Evolutionary conservation across 2,888 invertebrate genomes (phyloP), one percentile per base, ranked within the genome.

Genomic region (Phoenoteleia sp.): DNA sequence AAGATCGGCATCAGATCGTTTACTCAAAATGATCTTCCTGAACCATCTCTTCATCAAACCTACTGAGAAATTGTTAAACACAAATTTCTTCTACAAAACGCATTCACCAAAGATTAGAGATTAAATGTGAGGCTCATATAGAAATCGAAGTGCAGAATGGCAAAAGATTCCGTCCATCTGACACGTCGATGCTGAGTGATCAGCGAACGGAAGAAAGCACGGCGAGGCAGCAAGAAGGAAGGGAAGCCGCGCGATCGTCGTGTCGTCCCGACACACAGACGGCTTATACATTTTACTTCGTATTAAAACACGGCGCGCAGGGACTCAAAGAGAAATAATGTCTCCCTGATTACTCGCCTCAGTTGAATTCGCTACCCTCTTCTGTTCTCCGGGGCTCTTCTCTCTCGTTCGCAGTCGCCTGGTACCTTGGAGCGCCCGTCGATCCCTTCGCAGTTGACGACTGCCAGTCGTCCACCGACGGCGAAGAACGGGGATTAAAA

Each of bases 341-440:
- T 93, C 93, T 91, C 92, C 89, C 93, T 93, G 93, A 93, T 93
- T 93, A 93, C 93, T 93, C 93, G 93, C 90, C 91, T 92, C 92
- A 90, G 90, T 92, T 92, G 91, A 93, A 91, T 90, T 91, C 89
- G 87, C 91, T 90, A 88, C 89, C 89, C 81, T 76, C 81, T 60
- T 71, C 60, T 75, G 56, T 79, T 71, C 85, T 81, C 75, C 77
- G 76, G 36, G 36, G 74, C 81, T 75, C 49, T 72, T 77, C 71
- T 84, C 75, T 80, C 27, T 67, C 77, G 69, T 71, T 79, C 84
- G 64, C 79, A 77, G 77, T 80, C 77, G 54, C 71, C 77, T 54
- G 47, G 71, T 77, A 77, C 80, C 71, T 71, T 36, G 85, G 67
- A 85, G 69, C 11, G 25, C 25, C n/a, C 52, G 25, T 13, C 86